Evolutionary conservation across 2,888 invertebrate species (phyloP).

Genomic region (Blastobasis lacticolella): DNA sequence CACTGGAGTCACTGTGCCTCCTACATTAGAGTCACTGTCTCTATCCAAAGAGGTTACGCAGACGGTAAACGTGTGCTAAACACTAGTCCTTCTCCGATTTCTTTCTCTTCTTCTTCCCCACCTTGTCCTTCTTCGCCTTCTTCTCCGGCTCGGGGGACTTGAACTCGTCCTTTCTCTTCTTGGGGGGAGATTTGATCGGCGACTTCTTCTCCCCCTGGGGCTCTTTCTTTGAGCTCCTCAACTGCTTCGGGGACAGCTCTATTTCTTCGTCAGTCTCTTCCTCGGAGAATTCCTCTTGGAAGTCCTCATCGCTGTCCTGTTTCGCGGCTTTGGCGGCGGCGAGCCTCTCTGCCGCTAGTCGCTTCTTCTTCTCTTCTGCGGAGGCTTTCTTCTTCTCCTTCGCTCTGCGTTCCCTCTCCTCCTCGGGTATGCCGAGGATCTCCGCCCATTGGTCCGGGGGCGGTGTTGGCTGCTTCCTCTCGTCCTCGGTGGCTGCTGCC

Average conservation of each 20-base stretch:
- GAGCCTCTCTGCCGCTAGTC: background rate
- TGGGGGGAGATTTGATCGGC: slow-evolving; percentile 44
- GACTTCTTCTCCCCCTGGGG: slow-evolving; percentile 37
- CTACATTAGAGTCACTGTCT: no score
- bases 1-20: no score
- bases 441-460: slow-evolving; percentile 68
- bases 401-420: slow-evolving; percentile 16
- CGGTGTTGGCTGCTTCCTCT: slow-evolving; percentile 58
- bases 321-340: background rate
- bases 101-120: slow-evolving; percentile 41
- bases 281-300: background rate
- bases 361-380: background rate
- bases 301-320: no score
- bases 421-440: slow-evolving; percentile 60
- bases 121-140: slow-evolving; percentile 24
- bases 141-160: slow-evolving; percentile 37
- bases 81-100: slow-evolving; percentile 66
- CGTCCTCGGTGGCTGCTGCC: slow-evolving; percentile 35
- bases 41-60: no score
- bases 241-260: slow-evolving; percentile 42
- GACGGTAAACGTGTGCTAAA: slow-evolving; percentile 35
- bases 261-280: slow-evolving; percentile 28
- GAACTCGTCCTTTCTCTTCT: slow-evolving; percentile 47
- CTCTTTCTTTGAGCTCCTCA: slow-evolving; percentile 53
- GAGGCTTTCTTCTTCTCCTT: background rate